Conservation (phyloP, 2,113 vertebrate species). For the Callopanchax toddi region DNA sequence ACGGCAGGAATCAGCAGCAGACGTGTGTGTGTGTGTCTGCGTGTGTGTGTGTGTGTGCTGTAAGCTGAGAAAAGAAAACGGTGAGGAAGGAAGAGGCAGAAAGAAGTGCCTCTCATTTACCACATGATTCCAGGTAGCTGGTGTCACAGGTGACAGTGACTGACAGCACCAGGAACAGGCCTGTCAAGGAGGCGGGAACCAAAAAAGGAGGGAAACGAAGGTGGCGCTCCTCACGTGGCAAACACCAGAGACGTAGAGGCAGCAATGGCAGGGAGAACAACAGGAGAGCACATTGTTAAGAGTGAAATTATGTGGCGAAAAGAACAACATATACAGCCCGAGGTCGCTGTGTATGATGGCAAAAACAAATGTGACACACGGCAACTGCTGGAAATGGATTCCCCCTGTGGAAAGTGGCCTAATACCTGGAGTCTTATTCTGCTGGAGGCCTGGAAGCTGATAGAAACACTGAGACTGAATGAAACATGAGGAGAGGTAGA, state of each 20-base stretch:
- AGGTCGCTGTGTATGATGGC: conserved; percentile 64
- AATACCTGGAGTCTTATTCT: conserved; percentile 60
- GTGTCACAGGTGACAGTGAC: conserved; percentile 66
- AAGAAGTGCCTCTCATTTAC: conserved; percentile 58
- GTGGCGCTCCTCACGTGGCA: conserved; percentile 22
- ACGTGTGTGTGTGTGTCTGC: conserved; percentile 27
- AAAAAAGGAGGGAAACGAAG: conserved; percentile 16
- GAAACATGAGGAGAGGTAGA: conserved; percentile 32
- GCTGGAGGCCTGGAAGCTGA: conserved; percentile 29
- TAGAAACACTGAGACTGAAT: conserved; percentile 44
- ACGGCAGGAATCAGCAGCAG: conserved; percentile 27
- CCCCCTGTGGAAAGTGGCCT: conserved; percentile 62
- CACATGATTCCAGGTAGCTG: conserved; percentile 52
- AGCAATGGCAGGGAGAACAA: conserved; percentile 25
- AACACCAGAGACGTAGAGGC: conserved; percentile 26
- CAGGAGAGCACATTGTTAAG: conserved; percentile 37
- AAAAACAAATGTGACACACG: conserved; percentile 58
- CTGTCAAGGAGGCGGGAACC: conserved; percentile 42
- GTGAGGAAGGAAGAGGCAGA: conserved; percentile 5
- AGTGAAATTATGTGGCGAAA: conserved; percentile 58
- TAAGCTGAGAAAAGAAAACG: conserved; percentile 10
- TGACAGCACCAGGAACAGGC: conserved; percentile 49
- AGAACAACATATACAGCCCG: conserved; percentile 55
- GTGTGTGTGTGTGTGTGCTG: conserved; percentile 1
- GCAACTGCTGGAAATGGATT: conserved; percentile 64